Evolutionary conservation across 2,797 vertebrate species (phyloP).

Genomic region (Brachyrhaphis roseni): DNA sequence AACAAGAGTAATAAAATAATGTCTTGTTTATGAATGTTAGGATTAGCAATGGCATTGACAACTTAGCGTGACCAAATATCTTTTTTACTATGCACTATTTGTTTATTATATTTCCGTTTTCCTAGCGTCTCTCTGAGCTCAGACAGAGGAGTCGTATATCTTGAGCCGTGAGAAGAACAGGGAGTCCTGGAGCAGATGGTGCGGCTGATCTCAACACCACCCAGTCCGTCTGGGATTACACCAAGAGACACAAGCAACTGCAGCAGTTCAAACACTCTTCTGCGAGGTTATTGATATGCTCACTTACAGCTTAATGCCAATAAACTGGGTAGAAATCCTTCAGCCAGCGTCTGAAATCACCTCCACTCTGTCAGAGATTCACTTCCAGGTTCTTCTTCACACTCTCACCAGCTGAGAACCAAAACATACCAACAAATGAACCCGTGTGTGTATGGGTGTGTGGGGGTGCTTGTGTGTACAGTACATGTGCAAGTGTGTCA

Average conservation of each 20-base stretch:
- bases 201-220: slow-evolving; percentile 32
- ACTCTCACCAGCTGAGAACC: slow-evolving; percentile 22
- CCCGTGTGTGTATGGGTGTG: background rate
- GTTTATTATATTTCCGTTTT: background rate
- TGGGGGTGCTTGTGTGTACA: slow-evolving; percentile 20
- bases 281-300: slow-evolving; percentile 8
- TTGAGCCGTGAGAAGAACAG: slow-evolving; percentile 23
- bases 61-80: background rate
- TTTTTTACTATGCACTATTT: background rate
- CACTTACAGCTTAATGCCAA: background rate
- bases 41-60: background rate
- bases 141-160: slow-evolving; percentile 7
- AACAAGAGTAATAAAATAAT: background rate
- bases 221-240: slow-evolving; percentile 23
- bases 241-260: slow-evolving; percentile 11
- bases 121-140: background rate
- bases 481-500: slow-evolving; percentile 38
- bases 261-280: slow-evolving; percentile 1
- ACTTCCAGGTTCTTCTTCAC: slow-evolving; percentile 24
- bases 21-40: background rate
- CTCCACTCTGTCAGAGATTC: background rate
- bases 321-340: background rate
- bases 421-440: slow-evolving; percentile 2
- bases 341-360: background rate
- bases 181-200: slow-evolving; percentile 39